Evolutionary conservation across 2,113 vertebrate species (phyloP).

Genomic region (Nanorana parkeri): DNA sequence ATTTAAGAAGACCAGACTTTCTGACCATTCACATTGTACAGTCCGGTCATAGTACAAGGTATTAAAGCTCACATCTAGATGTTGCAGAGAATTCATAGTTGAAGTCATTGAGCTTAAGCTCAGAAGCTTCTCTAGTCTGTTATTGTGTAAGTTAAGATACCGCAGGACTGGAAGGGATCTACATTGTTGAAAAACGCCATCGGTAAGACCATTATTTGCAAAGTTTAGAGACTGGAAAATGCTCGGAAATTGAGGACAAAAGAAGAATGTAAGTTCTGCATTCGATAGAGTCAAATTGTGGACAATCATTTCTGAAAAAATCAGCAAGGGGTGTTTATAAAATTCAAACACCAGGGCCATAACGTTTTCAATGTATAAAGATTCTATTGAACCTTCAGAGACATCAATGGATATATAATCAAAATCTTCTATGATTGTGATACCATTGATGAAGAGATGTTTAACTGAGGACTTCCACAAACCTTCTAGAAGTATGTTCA

Average conservation of each 20-base stretch:
- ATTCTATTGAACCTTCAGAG: slow-evolving; percentile 67
- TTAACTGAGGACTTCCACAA: slow-evolving; percentile 68
- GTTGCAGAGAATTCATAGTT: slow-evolving; percentile 75
- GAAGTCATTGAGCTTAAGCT: slow-evolving; percentile 72
- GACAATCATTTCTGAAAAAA: slow-evolving; percentile 80
- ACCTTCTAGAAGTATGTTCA: slow-evolving; percentile 64
- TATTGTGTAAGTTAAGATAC: slow-evolving; percentile 72
- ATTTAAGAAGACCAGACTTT: slow-evolving; percentile 73
- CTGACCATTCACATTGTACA: slow-evolving; percentile 73
- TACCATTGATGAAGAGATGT: slow-evolving; percentile 68
- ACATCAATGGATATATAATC: not conserved
- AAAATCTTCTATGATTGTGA: slow-evolving; percentile 49
- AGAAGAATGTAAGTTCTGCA: slow-evolving; percentile 79
- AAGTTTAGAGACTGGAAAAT: slow-evolving; percentile 76
- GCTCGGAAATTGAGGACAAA: slow-evolving; percentile 78
- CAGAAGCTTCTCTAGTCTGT: slow-evolving; percentile 79
- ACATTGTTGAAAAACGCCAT: slow-evolving; percentile 82
- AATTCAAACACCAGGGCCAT: slow-evolving; percentile 68
- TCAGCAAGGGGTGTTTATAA: slow-evolving; percentile 67
- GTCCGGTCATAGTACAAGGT: slow-evolving; percentile 66
- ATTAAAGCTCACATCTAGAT: slow-evolving; percentile 83
- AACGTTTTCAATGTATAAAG: slow-evolving; percentile 63
- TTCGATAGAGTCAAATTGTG: slow-evolving; percentile 70
- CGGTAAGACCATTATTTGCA: slow-evolving; percentile 79
- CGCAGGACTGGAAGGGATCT: slow-evolving; percentile 67